A percentile compares a stretch with the other conserved stretches of the same genome.
Evolutionary conservation across 2,888 invertebrate species (phyloP).

Genomic region (Tenthredo scrophulariae): DNA sequence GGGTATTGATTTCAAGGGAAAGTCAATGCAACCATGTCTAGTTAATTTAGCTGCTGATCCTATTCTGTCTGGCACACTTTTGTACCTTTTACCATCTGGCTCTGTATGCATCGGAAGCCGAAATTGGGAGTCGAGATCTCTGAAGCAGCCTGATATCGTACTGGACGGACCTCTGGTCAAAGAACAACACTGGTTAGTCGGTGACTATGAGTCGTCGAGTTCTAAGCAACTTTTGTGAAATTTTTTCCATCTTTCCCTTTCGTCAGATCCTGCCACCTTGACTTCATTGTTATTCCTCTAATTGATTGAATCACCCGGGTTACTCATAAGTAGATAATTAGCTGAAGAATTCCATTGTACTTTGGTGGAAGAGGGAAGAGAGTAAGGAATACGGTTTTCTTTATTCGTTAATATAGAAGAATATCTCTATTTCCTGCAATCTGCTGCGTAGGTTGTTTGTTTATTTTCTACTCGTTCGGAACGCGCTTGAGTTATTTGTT

Average conservation of each 20-base stretch:
- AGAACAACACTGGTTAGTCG: slow-evolving; percentile 82
- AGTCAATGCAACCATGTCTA: slow-evolving; percentile 80
- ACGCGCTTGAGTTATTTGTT: neutral
- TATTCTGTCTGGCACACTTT: slow-evolving; percentile 81
- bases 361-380: neutral
- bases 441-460: neutral
- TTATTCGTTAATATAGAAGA: neutral
- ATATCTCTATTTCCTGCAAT: neutral
- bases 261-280: slow-evolving; percentile 28
- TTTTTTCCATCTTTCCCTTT: slow-evolving; percentile 37
- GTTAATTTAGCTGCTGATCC: slow-evolving; percentile 84
- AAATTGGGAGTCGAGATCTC: slow-evolving; percentile 60
- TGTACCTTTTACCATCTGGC: slow-evolving; percentile 80
- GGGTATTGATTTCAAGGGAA: slow-evolving; percentile 75
- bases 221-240: slow-evolving; percentile 10
- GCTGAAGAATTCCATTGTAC: neutral
- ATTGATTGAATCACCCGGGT: neutral
- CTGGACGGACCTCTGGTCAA: slow-evolving; percentile 83
- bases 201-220: slow-evolving; percentile 42
- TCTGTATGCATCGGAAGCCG: slow-evolving; percentile 78
- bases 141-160: slow-evolving; percentile 80
- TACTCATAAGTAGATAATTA: neutral
- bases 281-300: slow-evolving; percentile 16
- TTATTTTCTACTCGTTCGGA: neutral
- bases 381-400: neutral